Evolutionary conservation across 2,888 invertebrate species (phyloP), one percentile per base, ranked within the genome.

Genomic region (Entomobrya proxima): DNA sequence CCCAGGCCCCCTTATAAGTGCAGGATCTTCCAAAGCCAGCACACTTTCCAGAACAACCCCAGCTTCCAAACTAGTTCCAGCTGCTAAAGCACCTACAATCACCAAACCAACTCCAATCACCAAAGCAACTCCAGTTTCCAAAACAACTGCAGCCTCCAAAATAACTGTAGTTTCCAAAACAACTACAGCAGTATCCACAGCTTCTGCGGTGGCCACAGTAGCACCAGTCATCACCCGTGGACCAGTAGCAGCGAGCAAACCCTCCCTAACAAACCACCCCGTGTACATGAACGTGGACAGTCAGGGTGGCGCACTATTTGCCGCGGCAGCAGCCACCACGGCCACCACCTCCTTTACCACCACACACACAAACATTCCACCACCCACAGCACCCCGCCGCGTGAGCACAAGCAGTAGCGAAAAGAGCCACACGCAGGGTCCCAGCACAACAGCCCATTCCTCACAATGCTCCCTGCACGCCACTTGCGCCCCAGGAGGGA

Each of bases 241-340:
- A 64, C 78, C 77, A 72, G 13, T 52, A n/a, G n/a, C n/a, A n/a
- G n/a, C n/a, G n/a, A 50, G 69, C 55, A 80, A 80, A 40, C n/a
- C 69, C 32, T 72, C 80, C 40, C 78, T 64, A 7, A 85, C 84
- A 35, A 88, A 87, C 44, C 89, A 89, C 24, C 90, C 90, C 11
- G 80, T 90, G 1, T 90, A 90, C 85, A 89, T 90, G 87, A 89
- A 90, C 50, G 88, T 90, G 9, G 89, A 89, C n/a, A 72, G 18
- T 72, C 86, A 86, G 27, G 77, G 80, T 50, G 84, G 77, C 21
- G 77, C 80, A 9, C 21, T 85, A 30, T 61, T 13, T 37, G 72
- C 75, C 24, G 32, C n/a, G n/a, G n/a, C n/a, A n/a, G n/a, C 82
- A 15, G 13, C 74, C 30, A 52, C 35, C n/a, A 0, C 74, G 0